These are phyloP conservation scores for Caenorhabditis plicata DNA, from an alignment of 2,888 invertebrate genomes.

Conservation along the genomic window DNA sequence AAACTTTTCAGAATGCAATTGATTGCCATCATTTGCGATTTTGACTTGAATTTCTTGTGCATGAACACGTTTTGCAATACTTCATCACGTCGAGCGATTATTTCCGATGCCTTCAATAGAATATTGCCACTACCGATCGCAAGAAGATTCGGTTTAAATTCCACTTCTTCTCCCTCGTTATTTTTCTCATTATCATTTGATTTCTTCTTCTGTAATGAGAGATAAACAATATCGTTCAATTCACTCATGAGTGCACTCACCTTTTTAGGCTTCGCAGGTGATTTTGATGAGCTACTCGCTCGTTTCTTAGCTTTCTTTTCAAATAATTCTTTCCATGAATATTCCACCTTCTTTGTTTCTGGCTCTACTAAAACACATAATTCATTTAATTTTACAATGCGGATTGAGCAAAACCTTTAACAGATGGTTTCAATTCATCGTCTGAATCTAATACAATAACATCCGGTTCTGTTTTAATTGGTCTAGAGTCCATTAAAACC, in stretches of 20 bases:
- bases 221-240: background rate
- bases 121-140: conserved; percentile 18
- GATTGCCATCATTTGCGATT: conserved; percentile 49
- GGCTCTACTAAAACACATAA: too few relatives aligned
- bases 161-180: too few relatives aligned
- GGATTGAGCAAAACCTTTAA: too few relatives aligned
- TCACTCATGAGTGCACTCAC: background rate
- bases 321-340: background rate
- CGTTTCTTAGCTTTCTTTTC: background rate
- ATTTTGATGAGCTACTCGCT: background rate
- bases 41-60: conserved; percentile 51
- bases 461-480: background rate
- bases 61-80: conserved; percentile 42
- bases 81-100: conserved; percentile 30
- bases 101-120: conserved; percentile 21
- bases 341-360: background rate
- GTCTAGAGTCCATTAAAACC: too few relatives aligned
- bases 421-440: too few relatives aligned
- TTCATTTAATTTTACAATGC: too few relatives aligned
- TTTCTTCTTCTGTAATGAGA: background rate
- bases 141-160: conserved; percentile 11
- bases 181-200: too few relatives aligned
- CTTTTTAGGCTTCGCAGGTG: background rate
- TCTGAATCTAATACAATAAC: background rate
- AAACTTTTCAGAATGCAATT: conserved; percentile 46